Base-by-base conservation (phyloP, 2,113 vertebrate genomes). In the Cheirogaleus medius region DNA sequence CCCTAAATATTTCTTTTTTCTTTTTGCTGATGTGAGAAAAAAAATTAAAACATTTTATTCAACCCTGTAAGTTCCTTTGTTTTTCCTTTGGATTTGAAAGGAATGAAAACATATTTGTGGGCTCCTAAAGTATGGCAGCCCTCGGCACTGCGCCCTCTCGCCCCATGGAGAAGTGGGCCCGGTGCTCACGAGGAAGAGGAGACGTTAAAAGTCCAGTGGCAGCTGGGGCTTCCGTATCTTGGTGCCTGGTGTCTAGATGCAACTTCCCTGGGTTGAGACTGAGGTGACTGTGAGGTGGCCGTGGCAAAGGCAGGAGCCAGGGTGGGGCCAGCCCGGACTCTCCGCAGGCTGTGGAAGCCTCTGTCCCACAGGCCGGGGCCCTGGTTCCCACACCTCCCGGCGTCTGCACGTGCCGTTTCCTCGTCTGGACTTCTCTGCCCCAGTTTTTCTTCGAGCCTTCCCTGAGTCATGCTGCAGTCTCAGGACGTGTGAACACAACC, bases 331-430 rank as follows among this genome's bases (percentile, higher is more conserved):
- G 42, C 18, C 13, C 8, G 17, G 86, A 44, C 17, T 56, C 56
- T 27, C 10, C 0, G 15, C 25, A 29, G 42, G 29, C 4, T 14
- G 34, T n/a, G 34, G 49, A 63, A 47, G 6, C 54, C 54, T 21
- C 54, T 56, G 54, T 56, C 54, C 54, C 7, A 6, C 54, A 56
- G 54, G 44, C 63, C 14, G 29, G 2, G 0, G 1, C 17, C 52
- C 17, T 29, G 13, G 54, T 34, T 34, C 4, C 23, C 25, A 5
- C 8, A 27, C 54, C 42, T 37, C 85, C 1, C 18, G 6, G 5
- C 3, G 1, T 49, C 8, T 32, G 6, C 23, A 5, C 2, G 10
- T 18, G 12, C 0, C 0, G 37, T 68, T 64, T 23, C 58, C 29
- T 37, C 6, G 1, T 39, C 78, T 56, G 66, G n/a, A 37, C 17